Conservation (phyloP, 2,888 invertebrate genomes). For the Drosophila fulvimacula region DNA sequence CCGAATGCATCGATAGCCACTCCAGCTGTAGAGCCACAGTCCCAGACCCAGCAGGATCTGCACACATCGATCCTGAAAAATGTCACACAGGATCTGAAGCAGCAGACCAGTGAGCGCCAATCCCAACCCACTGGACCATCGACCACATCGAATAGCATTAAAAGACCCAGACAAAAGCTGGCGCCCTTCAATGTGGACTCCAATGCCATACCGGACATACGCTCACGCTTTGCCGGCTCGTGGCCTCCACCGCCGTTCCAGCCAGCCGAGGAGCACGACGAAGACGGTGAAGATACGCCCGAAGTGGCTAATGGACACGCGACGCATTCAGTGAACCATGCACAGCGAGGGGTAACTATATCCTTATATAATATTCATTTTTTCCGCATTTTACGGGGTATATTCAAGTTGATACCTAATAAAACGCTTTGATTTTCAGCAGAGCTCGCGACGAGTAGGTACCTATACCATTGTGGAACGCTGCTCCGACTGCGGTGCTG, state of each 20-base stretch:
- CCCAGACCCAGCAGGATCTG: slow-evolving; percentile 65
- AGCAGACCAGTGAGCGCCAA: slow-evolving; percentile 27
- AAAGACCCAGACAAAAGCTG: slow-evolving; percentile 86
- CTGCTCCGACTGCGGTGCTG: slow-evolving; percentile 94
- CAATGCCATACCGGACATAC: slow-evolving; percentile 86
- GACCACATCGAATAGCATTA: slow-evolving; percentile 83
- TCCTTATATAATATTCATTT: background rate
- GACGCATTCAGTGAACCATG: slow-evolving; percentile 39
- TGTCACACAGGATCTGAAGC: slow-evolving; percentile 70
- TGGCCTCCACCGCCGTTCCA: slow-evolving; percentile 86
- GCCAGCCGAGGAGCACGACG: slow-evolving; percentile 77
- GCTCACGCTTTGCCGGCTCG: slow-evolving; percentile 86
- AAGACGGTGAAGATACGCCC: slow-evolving; percentile 70
- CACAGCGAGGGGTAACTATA: slow-evolving; percentile 83
- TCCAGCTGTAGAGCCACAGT: slow-evolving; percentile 33
- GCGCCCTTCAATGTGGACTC: slow-evolving; percentile 86
- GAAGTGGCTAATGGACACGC: slow-evolving; percentile 74
- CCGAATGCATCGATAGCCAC: slow-evolving; percentile 40
- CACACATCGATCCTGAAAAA: slow-evolving; percentile 82
- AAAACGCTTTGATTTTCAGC: slow-evolving; percentile 38
- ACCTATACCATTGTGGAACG: slow-evolving; percentile 90
- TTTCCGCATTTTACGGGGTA: background rate
- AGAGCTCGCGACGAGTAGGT: slow-evolving; percentile 88
- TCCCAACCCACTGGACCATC: slow-evolving; percentile 52
- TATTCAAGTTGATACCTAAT: background rate